These are phyloP conservation scores for Lacanobia wlatinum DNA, from an alignment of 2,888 invertebrate genomes.

Conservation along the genomic window DNA sequence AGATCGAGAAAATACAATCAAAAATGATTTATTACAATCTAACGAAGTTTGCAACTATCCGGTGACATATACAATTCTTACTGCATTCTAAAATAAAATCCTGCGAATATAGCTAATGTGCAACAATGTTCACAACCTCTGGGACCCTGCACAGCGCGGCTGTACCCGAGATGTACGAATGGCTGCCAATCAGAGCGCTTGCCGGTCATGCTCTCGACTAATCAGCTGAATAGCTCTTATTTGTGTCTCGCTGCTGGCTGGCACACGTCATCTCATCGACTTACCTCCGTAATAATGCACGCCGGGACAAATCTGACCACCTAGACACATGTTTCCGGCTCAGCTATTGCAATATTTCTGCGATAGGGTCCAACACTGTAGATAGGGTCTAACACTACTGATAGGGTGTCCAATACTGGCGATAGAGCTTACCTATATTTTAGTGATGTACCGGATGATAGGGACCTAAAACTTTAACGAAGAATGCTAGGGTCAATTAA, in stretches of 20 bases:
- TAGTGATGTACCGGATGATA: background rate
- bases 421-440: background rate
- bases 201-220: slow-evolving; percentile 65
- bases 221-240: slow-evolving; percentile 66
- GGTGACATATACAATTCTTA: no score
- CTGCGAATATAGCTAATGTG: background rate
- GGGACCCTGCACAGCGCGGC: slow-evolving; percentile 62
- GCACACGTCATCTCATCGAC: slow-evolving; percentile 41
- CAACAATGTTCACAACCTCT: slow-evolving; percentile 62
- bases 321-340: background rate
- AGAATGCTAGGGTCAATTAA: slow-evolving; percentile 14
- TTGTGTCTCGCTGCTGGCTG: slow-evolving; percentile 48
- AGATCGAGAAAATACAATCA: no score
- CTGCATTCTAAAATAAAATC: slow-evolving; percentile 12
- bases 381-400: background rate
- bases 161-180: slow-evolving; percentile 61
- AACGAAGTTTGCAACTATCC: no score
- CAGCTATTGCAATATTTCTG: background rate
- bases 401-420: background rate
- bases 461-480: background rate
- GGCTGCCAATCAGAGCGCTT: slow-evolving; percentile 74
- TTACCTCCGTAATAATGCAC: slow-evolving; percentile 16
- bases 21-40: no score
- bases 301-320: slow-evolving; percentile 18
- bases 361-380: background rate